Percentiles rank a stretch among this genome's conserved stretches.
phyloP scores from a whole-genome alignment of 2,113 vertebrate genomes.

The Nerophis ophidion region DNA sequence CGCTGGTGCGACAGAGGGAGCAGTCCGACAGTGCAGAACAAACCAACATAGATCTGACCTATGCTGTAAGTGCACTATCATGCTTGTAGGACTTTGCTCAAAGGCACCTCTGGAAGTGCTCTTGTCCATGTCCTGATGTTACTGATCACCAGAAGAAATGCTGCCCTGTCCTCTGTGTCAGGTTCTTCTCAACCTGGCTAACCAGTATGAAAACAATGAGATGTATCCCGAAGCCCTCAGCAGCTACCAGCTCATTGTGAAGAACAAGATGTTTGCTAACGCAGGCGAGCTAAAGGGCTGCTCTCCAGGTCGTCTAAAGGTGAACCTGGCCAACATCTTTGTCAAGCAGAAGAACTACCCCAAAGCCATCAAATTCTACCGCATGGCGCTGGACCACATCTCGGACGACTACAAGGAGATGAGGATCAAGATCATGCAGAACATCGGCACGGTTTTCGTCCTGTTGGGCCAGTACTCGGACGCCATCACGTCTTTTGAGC shows the following conservation, averaged over 20 bases:
- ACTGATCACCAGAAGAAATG: background rate
- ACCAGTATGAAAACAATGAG: conserved; percentile 91
- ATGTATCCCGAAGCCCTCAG: conserved; percentile 94
- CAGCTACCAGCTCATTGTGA: conserved; percentile 93
- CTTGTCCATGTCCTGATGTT: background rate
- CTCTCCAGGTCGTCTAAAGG: conserved; percentile 82
- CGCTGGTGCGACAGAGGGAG: conserved; percentile 84
- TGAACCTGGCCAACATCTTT: conserved; percentile 98
- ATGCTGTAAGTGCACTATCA: conserved; percentile 78
- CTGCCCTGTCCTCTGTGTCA: conserved; percentile 33
- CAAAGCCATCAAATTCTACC: conserved; percentile 95
- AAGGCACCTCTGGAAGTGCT: too few species aligned
- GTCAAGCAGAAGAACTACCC: conserved; percentile 93
- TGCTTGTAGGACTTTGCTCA: too few species aligned
- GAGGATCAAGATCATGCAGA: conserved; percentile 98
- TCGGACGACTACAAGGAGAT: conserved; percentile 86
- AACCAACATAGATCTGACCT: conserved; percentile 89
- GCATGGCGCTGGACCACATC: conserved; percentile 96
- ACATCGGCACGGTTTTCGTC: conserved; percentile 89
- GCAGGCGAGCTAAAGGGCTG: conserved; percentile 73
- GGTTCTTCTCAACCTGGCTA: conserved; percentile 94
- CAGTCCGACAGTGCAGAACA: conserved; percentile 78
- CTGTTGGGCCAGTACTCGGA: conserved; percentile 89
- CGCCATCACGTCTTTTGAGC: conserved; percentile 87
- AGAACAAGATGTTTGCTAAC: conserved; percentile 94